Evolutionary conservation across 2,113 vertebrate species (phyloP), one percentile per base, ranked within the genome.

Genomic region (Microcebus lehilahytsara): DNA sequence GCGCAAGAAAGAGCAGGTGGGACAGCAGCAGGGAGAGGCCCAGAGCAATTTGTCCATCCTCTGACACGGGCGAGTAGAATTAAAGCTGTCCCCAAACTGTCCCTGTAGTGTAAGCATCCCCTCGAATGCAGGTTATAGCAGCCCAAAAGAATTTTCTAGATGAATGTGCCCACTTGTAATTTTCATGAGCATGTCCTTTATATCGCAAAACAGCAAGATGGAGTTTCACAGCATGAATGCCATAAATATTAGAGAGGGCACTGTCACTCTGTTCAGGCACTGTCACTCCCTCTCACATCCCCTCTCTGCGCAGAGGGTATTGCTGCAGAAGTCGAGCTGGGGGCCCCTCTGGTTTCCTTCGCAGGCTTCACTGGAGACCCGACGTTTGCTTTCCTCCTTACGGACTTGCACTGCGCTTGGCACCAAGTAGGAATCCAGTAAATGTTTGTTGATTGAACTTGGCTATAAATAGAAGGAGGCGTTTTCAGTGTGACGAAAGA

Each of bases 111-210:
- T 72, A 42, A 51, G 80, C 22, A 42, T 66, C 30, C 32, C 46
- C 27, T 58, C 34, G 22, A 19, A 56, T 64, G 34, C 34, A 77
- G 67, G 49, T 22, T 30, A 58, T 0, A 72, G 27, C 20, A 20
- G 8, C 56, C 8, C 25, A 8, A 20, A 79, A 93, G 84, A 89
- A 83, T 69, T 64, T 89, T 51, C 56, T 91, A 67, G 96, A 78
- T 81, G 60, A 85, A 85, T 20, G 8, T 42, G 23, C n/a, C 60
- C 56, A 51, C 6, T 12, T 84, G 69, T 27, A 74, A 80, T 66
- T 87, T 86, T 84, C 58, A 93, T 93, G 25, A 53, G 64, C 58
- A 42, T 60, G 27, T 51, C 80, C 64, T 71, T 89, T 89, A 19
- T 53, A 23, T 3, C 40, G 74, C 89, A 89, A 89, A 58, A 46